These are phyloP conservation scores for Zonotrichia leucophrys DNA, from an alignment of 2,113 vertebrate genomes.

Conservation along the genomic window DNA sequence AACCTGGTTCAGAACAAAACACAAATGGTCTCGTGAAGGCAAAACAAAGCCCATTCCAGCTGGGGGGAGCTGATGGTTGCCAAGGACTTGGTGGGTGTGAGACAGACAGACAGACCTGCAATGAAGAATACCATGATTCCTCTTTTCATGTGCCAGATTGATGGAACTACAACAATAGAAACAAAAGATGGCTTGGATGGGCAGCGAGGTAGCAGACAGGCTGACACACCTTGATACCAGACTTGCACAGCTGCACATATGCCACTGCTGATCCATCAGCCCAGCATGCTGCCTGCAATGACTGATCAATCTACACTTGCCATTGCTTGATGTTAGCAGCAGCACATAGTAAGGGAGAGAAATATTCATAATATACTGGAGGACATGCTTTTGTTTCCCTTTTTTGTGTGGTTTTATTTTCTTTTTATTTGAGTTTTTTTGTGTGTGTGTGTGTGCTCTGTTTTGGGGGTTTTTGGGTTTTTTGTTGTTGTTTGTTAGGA, in stretches of 20 bases:
- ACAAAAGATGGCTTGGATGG: conserved; percentile 56
- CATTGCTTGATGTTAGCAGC: neutral
- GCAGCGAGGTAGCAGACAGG: neutral
- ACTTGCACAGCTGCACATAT: conserved; percentile 61
- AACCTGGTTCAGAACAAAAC: neutral
- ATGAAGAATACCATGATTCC: neutral
- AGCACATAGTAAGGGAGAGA: neutral
- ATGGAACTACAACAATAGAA: conserved; percentile 38
- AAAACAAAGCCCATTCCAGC: conserved; percentile 8
- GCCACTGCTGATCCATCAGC: conserved; percentile 63
- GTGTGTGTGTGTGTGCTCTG: too few species aligned
- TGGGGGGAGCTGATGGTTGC: neutral
- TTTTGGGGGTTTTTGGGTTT: neutral
- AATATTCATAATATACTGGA: neutral
- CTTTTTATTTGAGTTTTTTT: neutral
- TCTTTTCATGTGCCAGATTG: neutral
- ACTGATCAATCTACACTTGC: conserved; percentile 52
- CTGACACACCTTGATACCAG: conserved; percentile 57
- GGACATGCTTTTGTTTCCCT: neutral
- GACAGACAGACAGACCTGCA: neutral
- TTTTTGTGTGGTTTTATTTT: neutral
- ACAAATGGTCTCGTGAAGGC: neutral
- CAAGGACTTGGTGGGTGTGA: neutral
- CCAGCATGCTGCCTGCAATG: neutral
- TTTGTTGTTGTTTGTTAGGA: neutral